A percentile compares a stretch with the other conserved stretches of the same genome.
Evolutionary conservation across 1,140 invertebrate species (phyloP).

Genomic region (Zaprionus gabonicus): DNA sequence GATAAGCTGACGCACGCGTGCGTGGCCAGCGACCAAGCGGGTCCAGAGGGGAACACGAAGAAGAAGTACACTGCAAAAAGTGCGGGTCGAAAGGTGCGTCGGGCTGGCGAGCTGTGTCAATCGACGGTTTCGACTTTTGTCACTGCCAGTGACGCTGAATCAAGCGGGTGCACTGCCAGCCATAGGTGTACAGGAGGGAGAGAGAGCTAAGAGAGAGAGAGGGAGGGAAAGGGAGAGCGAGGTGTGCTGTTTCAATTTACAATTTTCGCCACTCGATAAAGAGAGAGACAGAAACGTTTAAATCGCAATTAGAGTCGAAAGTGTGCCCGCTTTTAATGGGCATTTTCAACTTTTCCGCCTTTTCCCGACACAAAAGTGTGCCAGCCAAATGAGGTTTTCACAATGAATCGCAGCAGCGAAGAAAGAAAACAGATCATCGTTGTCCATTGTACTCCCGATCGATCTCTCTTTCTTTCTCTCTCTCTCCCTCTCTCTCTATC

Average conservation of each 20-base stretch:
- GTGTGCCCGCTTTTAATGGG: constrained; percentile 62
- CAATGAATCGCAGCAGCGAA: constrained; percentile 26
- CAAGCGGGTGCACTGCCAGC: constrained; percentile 56
- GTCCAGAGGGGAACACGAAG: constrained; percentile 4
- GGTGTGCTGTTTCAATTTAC: constrained; percentile 40
- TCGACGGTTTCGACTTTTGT: constrained; percentile 60
- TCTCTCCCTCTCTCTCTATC: constrained; percentile 31
- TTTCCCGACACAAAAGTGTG: constrained; percentile 46
- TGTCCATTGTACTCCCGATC: constrained; percentile 41
- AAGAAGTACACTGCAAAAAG: constrained; percentile 15
- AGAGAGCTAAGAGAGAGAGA: not conserved
- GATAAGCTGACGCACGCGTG: constrained; percentile 61
- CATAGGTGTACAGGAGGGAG: not conserved
- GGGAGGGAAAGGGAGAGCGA: not conserved
- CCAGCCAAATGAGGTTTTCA: constrained; percentile 58
- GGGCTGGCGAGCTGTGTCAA: constrained; percentile 26
- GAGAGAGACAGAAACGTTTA: constrained; percentile 62
- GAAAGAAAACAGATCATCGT: constrained; percentile 36
- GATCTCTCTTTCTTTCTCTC: constrained; percentile 29
- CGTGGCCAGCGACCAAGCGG: constrained; percentile 53
- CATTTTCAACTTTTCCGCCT: constrained; percentile 37
- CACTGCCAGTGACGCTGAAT: constrained; percentile 51
- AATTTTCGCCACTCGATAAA: constrained; percentile 70
- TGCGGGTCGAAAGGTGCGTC: constrained; percentile 78
- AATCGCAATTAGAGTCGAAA: constrained; percentile 71